phyloP scores from a whole-genome alignment of 2,888 invertebrate species.

The Drosophila subquinaria region DNA sequence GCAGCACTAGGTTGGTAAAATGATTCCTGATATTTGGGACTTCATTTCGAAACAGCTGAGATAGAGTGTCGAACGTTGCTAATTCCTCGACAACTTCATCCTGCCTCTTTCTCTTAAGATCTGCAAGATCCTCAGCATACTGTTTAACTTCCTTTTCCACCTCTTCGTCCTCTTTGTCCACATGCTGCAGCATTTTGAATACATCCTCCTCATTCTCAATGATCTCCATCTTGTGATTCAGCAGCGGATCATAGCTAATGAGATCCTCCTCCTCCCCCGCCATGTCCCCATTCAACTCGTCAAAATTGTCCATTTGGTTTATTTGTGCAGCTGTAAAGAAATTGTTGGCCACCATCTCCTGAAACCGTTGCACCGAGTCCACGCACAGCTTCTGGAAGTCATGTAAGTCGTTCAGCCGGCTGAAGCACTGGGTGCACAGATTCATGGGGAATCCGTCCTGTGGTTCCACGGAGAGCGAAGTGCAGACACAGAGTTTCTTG shows the following conservation, averaged over 20 bases:
- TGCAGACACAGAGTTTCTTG: constrained; percentile 80
- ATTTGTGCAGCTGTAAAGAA: constrained; percentile 26
- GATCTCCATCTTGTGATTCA: constrained; percentile 81
- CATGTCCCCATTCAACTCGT: constrained; percentile 57
- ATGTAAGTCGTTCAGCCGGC: constrained; percentile 78
- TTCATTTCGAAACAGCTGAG: too few relatives aligned
- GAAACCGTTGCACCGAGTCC: constrained; percentile 78
- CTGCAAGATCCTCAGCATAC: constrained; percentile 33
- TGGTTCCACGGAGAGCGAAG: constrained; percentile 79
- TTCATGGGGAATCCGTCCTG: constrained; percentile 82
- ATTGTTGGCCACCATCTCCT: constrained; percentile 64
- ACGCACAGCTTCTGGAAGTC: constrained; percentile 82
- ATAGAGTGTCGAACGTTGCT: too few relatives aligned
- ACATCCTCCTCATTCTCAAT: constrained; percentile 83
- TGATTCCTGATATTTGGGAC: too few relatives aligned
- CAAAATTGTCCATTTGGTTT: constrained; percentile 58
- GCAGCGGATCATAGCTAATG: constrained; percentile 78
- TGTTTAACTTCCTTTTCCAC: constrained; percentile 61
- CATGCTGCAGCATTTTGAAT: constrained; percentile 82
- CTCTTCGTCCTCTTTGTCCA: constrained; percentile 78
- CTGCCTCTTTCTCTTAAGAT: too few relatives aligned
- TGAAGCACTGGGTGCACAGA: constrained; percentile 77
- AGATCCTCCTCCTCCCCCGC: constrained; percentile 79
- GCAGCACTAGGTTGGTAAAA: too few relatives aligned
- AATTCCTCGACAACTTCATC: too few relatives aligned